phyloP scores from a whole-genome alignment of 2,888 invertebrate genomes.

The Drosophila nr. fundita region DNA sequence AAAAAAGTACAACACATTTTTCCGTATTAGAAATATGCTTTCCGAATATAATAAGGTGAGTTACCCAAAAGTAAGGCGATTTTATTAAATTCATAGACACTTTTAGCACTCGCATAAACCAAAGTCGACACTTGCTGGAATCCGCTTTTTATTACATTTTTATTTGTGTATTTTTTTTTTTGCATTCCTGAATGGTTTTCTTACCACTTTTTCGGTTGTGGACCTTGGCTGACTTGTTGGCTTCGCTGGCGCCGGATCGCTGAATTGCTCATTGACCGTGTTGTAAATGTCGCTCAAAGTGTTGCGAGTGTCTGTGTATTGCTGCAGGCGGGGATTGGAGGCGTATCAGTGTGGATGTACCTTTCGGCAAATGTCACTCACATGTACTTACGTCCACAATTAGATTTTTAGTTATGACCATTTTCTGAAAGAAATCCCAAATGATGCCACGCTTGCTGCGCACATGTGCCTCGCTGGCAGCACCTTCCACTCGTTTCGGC shows the following conservation, averaged over 20 bases:
- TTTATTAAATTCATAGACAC: background rate
- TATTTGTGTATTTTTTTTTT: background rate
- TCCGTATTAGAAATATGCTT: too few species aligned
- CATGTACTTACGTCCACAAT: conserved; percentile 79
- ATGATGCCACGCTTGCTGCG: conserved; percentile 79
- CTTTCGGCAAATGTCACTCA: background rate
- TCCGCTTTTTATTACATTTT: background rate
- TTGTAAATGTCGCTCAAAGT: conserved; percentile 83
- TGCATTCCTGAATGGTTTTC: background rate
- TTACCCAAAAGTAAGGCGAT: background rate
- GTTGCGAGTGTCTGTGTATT: conserved; percentile 83
- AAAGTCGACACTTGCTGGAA: background rate
- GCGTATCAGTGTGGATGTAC: background rate
- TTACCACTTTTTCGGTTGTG: conserved; percentile 70
- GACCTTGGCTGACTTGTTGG: conserved; percentile 62
- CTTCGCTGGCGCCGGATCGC: conserved; percentile 81
- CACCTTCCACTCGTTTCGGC: background rate
- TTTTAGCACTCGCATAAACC: background rate
- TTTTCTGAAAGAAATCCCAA: conserved; percentile 83
- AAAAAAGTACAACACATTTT: too few species aligned
- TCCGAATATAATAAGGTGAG: background rate
- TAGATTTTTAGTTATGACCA: conserved; percentile 81
- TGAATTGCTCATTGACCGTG: conserved; percentile 81
- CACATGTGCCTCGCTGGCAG: conserved; percentile 48
- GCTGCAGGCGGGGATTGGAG: conserved; percentile 60